Evolutionary conservation across 2,113 vertebrate genomes (phyloP), one percentile per base, ranked within the genome.

Genomic region (Grammatotria lemairii): DNA sequence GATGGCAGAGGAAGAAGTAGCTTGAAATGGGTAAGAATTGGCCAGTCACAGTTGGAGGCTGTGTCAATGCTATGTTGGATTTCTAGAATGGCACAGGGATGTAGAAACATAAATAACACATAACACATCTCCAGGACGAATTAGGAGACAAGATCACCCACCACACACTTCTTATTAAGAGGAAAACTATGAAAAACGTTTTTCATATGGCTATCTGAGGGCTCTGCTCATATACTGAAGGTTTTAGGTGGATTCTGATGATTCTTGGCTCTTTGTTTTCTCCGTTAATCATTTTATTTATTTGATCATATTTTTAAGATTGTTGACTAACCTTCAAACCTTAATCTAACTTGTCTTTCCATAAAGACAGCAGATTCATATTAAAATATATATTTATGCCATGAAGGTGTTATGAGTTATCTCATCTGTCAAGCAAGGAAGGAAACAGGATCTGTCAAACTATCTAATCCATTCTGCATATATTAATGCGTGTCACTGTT

Each of bases 221-320:
- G 33, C 63, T 65, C 58, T 65, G 17, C 58, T 63, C 31, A 35
- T 63, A 63, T 63, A 65, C 60, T n/a, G 60, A 65, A 65, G 5
- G 21, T 6, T 23, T 58, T 28, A 26, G 14, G 57, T 60, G 13
- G 26, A 63, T 63, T 63, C 28, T 63, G 58, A 63, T 63, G 16
- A 19, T 33, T 63, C 16, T 1, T 33, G 2, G 3, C 28, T 63
- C 4, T 63, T 63, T 33, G 26, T 33, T 63, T 63, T 63, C 58
- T 33, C 16, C 8, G 0, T 31, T 58, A 33, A 60, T 31, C 57
- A 4, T 63, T 63, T 63, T 6, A 63, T 63, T 63, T 19, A 33
- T 1, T 63, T 33, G 28, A 1, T 63, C 3, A 19, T 63, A 19
- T n/a, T 63, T 35, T 38, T 0, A 35, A 35, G 31, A 65, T 65